Percentiles rank a stretch among this genome's conserved stretches.
phyloP scores from a whole-genome alignment of 2,888 invertebrate genomes.

The Spialia ferax region DNA sequence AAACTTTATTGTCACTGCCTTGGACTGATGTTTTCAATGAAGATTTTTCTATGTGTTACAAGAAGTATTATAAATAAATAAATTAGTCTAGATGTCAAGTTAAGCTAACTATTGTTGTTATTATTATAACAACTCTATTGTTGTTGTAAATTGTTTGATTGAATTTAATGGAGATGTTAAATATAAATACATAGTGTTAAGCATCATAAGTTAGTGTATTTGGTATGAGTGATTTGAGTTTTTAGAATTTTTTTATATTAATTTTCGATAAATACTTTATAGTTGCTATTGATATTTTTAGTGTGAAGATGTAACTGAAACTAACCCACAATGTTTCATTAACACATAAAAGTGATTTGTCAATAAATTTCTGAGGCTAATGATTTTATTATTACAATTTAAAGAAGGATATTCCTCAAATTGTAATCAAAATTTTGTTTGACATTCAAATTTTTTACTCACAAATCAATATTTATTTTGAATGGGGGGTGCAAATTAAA shows the following conservation, averaged over 20 bases:
- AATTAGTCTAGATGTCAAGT: slow-evolving; percentile 59
- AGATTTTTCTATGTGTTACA: slow-evolving; percentile 71
- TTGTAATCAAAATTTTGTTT: neutral
- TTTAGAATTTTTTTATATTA: slow-evolving; percentile 65
- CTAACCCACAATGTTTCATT: slow-evolving; percentile 68
- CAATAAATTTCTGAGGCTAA: slow-evolving; percentile 71
- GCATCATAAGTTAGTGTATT: slow-evolving; percentile 54
- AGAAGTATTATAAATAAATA: slow-evolving; percentile 69
- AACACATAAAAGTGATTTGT: slow-evolving; percentile 65
- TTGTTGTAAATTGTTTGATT: slow-evolving; percentile 83
- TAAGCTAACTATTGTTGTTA: slow-evolving; percentile 72
- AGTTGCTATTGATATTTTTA: slow-evolving; percentile 58
- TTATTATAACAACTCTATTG: slow-evolving; percentile 73
- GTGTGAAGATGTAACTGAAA: slow-evolving; percentile 38
- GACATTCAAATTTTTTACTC: neutral
- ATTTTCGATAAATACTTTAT: slow-evolving; percentile 60
- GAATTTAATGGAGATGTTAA: slow-evolving; percentile 68
- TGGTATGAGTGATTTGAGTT: slow-evolving; percentile 74
- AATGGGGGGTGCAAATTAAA: neutral
- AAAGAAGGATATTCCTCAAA: neutral
- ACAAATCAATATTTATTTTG: neutral
- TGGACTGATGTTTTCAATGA: slow-evolving; percentile 82
- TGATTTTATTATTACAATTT: slow-evolving; percentile 6
- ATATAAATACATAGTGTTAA: slow-evolving; percentile 46
- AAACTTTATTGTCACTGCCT: slow-evolving; percentile 83